Percentiles rank a stretch among this genome's conserved stretches.
phyloP scores from a whole-genome alignment of 1,140 invertebrate species.

The Calephelis virginiensis region DNA sequence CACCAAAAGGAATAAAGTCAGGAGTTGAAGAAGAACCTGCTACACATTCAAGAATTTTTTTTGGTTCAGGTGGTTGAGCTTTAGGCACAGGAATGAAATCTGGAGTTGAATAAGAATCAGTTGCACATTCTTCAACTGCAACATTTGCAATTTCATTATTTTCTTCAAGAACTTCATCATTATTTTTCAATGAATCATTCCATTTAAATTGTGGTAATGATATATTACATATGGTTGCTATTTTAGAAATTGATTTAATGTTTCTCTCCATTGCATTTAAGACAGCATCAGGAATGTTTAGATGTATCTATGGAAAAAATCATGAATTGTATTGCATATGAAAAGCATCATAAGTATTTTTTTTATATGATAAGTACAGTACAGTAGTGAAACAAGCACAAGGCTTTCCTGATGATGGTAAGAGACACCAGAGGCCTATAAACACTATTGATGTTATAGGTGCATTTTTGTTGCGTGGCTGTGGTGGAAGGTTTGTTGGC shows the following conservation, averaged over 20 bases:
- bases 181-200: conserved; percentile 29
- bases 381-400: too few relatives aligned
- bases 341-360: too few relatives aligned
- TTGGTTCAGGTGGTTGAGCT: not conserved
- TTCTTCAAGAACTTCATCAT: not conserved
- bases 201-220: conserved; percentile 27
- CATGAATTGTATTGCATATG: conserved; percentile 1
- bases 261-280: conserved; percentile 40
- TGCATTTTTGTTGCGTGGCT: too few relatives aligned
- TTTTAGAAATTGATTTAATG: conserved; percentile 38
- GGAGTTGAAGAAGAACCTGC: conserved; percentile 19
- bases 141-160: not conserved
- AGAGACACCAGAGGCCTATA: too few relatives aligned
- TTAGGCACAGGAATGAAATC: too few relatives aligned
- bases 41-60: not conserved
- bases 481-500: too few relatives aligned
- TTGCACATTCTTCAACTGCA: not conserved
- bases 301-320: conserved; percentile 42
- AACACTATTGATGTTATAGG: too few relatives aligned
- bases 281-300: conserved; percentile 45
- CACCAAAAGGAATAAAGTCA: conserved; percentile 35
- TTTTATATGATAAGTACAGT: too few relatives aligned
- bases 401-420: too few relatives aligned
- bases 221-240: conserved; percentile 40
- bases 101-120: too few relatives aligned